Evolutionary conservation across 1,140 invertebrate genomes (phyloP), one percentile per base, ranked within the genome.

Genomic region (Copidosoma floridanum): DNA sequence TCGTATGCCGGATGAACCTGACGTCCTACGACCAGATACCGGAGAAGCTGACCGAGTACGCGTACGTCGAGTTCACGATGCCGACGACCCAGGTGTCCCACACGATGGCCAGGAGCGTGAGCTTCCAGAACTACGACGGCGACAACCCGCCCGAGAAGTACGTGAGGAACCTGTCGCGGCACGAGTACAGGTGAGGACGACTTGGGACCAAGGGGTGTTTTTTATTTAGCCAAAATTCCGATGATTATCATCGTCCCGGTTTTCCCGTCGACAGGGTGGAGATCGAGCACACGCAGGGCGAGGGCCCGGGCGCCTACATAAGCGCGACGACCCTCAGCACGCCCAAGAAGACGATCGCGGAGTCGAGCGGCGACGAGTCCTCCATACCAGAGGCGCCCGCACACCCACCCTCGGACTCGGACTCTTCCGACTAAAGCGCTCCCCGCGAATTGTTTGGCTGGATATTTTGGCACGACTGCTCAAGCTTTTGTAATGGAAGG

Each of bases 131-230:
- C 65, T 91, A 89, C 66, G 93, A 94, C 78, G 89, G 88, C 48
- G 93, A 92, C 63, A 91, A 95, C 71, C 95, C 97, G 11, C 97
- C 97, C 5, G 97, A 99, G 81, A 99, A 99, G 82, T 99, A 97
- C 82, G 96, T 99, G 6, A 85, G 94, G 63, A 97, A 99, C 79
- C 84, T 98, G 57, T 94, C 96, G n/a, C 87, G 95, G 65, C 95
- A 97, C 79, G 93, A 98, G 75, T 98, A 98, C 82, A 90, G 86
- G 90, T 91, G 76, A 44, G 26, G n/a, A n/a, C n/a, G n/a, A n/a
- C n/a, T n/a, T n/a, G n/a, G n/a, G n/a, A n/a, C n/a, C n/a, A n/a
- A n/a, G n/a, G n/a, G n/a, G n/a, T n/a, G n/a, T n/a, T n/a, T n/a
- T n/a, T n/a, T n/a, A n/a, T n/a, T n/a, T n/a, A n/a, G n/a, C n/a